Base-by-base conservation (phyloP, 2,888 invertebrate species). In the Liodrosophila aerea region DNA sequence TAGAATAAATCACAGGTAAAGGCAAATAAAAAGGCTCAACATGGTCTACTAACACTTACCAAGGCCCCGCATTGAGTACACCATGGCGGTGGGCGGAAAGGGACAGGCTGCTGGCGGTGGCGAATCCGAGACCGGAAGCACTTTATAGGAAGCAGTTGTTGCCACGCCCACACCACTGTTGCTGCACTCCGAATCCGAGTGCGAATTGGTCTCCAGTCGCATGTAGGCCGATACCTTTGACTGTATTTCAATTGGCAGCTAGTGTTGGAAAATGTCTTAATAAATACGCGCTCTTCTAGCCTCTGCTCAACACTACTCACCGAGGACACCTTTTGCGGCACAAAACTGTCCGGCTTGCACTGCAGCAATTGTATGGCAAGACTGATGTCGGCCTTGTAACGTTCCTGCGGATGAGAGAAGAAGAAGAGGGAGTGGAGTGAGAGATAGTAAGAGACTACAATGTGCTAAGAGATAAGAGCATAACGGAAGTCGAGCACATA, bases 321-420 rank as follows among this genome's bases (percentile, higher is more conserved):
- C 90, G 94, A 94, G 88, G 96, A 96, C 85, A 96, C 93, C 91
- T 95, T 96, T 87, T 97, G 98, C 39, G 97, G 94, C 63, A 98
- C 95, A 92, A 97, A 98, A 91, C 96, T 96, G 72, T 96, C 95
- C 73, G 98, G 98, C 88, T 97, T 98, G 90, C 98, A 98, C 89
- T 98, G 98, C 50, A 98, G 91, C 83, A 98, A 92, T 90, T 98
- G 97, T 76, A 98, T 97, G 64, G 98, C 98, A 87, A 97, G 91
- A 90, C 95, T 96, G 88, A 98, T 97, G 89, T 98, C 98, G 87
- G 95, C 96, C 89, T 97, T 95, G 90, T 97, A 98, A 85, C 96
- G 93, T 88, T 97, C 97, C 98, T 98, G 92, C 15, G 59, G 51
- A 30, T 41, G 13, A 43, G 11, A 52, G 0, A 49, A 51, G 18